A percentile compares a stretch with the other conserved stretches of the same genome.
Evolutionary conservation across 2,113 vertebrate species (phyloP).

Genomic region (Neomonachus schauinslandi): DNA sequence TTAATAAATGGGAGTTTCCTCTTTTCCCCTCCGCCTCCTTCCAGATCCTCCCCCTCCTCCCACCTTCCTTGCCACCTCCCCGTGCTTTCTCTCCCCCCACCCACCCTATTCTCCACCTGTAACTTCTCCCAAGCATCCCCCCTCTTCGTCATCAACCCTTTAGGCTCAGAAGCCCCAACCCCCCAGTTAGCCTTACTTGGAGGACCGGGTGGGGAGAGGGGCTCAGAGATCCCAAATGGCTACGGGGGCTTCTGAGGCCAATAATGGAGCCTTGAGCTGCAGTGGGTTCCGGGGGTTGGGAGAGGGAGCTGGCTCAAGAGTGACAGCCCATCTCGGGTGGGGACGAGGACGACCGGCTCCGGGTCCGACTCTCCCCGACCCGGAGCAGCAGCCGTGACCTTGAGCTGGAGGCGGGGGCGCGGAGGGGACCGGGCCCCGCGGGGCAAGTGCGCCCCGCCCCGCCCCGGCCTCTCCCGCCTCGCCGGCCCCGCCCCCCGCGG

Average conservation of each 20-base stretch:
- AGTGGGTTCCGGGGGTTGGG: background rate
- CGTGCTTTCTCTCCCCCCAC: background rate
- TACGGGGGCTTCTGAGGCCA: background rate
- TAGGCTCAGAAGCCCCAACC: background rate
- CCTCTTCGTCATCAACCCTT: background rate
- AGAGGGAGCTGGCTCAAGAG: background rate
- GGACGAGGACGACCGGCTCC: background rate
- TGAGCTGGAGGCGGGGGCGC: background rate
- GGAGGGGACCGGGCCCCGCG: background rate
- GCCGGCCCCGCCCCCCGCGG: background rate
- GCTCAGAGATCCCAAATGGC: background rate
- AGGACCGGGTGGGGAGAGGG: background rate
- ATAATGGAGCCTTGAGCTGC: background rate
- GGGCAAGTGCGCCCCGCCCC: background rate
- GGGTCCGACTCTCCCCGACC: background rate
- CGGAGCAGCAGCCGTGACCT: constrained; percentile 44
- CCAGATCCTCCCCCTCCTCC: background rate
- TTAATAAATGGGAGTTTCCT: background rate
- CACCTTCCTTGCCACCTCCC: background rate
- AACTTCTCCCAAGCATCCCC: background rate
- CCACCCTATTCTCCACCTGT: background rate
- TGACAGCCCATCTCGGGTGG: background rate
- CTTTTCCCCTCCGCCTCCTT: background rate
- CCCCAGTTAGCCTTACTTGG: background rate
- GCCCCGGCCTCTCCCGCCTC: background rate